Percentiles rank a stretch among this genome's conserved stretches.
Conservation (phyloP, 1,140 invertebrate genomes). For the Zaprionus ghesquierei region DNA sequence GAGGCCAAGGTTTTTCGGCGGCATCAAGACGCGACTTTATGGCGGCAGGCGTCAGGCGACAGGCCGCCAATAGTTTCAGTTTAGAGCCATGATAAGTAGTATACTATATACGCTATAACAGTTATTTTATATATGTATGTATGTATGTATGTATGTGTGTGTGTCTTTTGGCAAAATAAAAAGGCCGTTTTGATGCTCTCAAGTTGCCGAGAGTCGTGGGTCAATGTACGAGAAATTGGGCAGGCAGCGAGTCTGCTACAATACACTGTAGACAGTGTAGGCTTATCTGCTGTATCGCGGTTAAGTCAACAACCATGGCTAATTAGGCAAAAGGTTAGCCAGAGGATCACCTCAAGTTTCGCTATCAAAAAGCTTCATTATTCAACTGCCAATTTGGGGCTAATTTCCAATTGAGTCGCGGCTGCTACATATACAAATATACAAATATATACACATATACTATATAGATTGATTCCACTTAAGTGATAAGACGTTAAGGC, state of each 20-base stretch:
- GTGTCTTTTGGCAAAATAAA: constrained; percentile 26
- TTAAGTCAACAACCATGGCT: constrained; percentile 1
- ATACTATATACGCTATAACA: constrained; percentile 15
- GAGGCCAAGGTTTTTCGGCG: constrained; percentile 72
- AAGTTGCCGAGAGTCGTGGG: constrained; percentile 18
- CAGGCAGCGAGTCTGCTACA: neutral
- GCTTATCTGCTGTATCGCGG: neutral
- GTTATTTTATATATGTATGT: constrained; percentile 6
- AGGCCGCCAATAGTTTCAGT: constrained; percentile 64
- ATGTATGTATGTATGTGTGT: neutral
- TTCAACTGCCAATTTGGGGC: neutral
- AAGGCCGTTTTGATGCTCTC: constrained; percentile 21
- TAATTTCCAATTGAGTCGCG: constrained; percentile 1
- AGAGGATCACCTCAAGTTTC: neutral
- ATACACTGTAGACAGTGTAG: neutral
- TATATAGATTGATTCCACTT: constrained; percentile 24
- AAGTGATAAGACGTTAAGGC: constrained; percentile 16
- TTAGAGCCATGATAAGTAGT: constrained; percentile 35
- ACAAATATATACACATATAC: neutral
- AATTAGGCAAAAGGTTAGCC: neutral
- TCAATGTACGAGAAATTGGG: constrained; percentile 37
- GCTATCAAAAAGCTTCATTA: neutral
- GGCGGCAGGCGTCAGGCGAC: constrained; percentile 52
- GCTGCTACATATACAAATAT: neutral
- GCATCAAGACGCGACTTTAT: constrained; percentile 71